Conservation (phyloP, 2,113 vertebrate species). For the Origma solitaria region DNA sequence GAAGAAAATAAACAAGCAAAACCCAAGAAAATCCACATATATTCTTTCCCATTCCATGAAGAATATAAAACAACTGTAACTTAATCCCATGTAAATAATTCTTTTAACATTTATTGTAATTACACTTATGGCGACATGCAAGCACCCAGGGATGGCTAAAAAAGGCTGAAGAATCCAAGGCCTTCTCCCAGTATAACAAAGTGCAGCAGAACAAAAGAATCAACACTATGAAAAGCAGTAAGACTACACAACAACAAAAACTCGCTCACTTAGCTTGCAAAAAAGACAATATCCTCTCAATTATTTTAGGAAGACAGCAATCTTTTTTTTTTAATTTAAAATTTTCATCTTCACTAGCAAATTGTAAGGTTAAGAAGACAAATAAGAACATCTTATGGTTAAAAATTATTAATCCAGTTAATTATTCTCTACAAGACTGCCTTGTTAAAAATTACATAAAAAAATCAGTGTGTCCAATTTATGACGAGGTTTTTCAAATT, state of each 20-base stretch:
- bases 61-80: background rate
- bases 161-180: constrained; percentile 18
- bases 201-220: background rate
- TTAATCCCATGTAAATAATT: background rate
- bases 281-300: background rate
- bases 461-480: background rate
- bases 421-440: background rate
- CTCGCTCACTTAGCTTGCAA: background rate
- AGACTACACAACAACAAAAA: background rate
- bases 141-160: background rate
- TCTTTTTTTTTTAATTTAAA: background rate
- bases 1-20: background rate
- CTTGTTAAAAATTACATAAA: background rate
- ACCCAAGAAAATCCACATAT: background rate
- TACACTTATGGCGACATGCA: background rate
- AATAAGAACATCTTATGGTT: background rate
- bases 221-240: background rate
- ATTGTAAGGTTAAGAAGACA: background rate
- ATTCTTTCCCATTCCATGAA: background rate
- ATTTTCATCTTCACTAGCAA: background rate
- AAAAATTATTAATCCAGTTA: background rate
- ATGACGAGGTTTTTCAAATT: background rate
- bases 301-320: background rate
- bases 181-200: background rate
- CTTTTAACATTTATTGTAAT: background rate